Evolutionary conservation across 2,113 vertebrate species (phyloP).

Genomic region (Sturnira hondurensis): DNA sequence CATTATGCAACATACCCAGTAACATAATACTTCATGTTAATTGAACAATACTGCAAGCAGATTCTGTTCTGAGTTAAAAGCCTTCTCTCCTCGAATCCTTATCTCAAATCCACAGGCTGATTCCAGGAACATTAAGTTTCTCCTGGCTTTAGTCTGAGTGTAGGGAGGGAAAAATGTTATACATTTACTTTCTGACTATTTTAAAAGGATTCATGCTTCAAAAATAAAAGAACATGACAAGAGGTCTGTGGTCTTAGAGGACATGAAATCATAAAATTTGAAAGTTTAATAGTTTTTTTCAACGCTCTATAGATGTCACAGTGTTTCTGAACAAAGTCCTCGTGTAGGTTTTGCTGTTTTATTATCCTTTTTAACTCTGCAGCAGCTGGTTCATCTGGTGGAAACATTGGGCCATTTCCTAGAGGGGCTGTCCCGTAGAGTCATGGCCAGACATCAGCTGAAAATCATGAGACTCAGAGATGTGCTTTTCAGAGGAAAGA

Average conservation of each 20-base stretch:
- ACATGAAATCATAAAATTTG: slow-evolving; percentile 39
- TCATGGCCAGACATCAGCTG: background rate
- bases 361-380: slow-evolving; percentile 27
- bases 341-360: background rate
- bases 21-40: slow-evolving; percentile 44
- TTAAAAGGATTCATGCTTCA: background rate
- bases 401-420: background rate
- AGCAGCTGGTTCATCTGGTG: slow-evolving; percentile 6
- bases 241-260: slow-evolving; percentile 17
- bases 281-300: slow-evolving; percentile 46
- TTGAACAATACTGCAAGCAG: slow-evolving; percentile 62
- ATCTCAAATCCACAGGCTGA: slow-evolving; percentile 60
- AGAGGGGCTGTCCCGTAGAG: background rate
- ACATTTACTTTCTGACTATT: slow-evolving; percentile 31
- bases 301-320: background rate
- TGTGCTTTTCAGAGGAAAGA: background rate
- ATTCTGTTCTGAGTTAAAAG: slow-evolving; percentile 59
- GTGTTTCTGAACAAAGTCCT: background rate
- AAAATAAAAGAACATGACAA: background rate
- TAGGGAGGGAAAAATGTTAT: slow-evolving; percentile 24
- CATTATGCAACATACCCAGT: slow-evolving; percentile 58
- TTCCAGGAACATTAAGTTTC: slow-evolving; percentile 39
- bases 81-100: slow-evolving; percentile 42
- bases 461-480: background rate
- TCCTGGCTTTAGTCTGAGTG: slow-evolving; percentile 31